These are phyloP conservation scores for Hecatera dysodea DNA, from an alignment of 2,888 invertebrate species.

Conservation along the genomic window DNA sequence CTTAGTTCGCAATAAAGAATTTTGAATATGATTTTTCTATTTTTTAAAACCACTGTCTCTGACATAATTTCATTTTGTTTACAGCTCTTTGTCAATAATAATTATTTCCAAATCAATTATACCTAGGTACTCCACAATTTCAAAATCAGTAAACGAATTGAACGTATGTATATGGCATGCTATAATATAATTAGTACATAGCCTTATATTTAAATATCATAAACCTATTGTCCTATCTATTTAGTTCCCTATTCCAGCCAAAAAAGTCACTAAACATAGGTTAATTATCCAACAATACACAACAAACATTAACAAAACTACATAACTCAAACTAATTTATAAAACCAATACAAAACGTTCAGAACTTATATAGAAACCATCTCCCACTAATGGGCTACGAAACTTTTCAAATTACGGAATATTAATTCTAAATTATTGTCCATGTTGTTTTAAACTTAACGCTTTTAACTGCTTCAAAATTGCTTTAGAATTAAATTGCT, in stretches of 20 bases:
- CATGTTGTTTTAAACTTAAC: slow-evolving; percentile 62
- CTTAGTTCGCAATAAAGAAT: too few relatives aligned
- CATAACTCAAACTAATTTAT: slow-evolving; percentile 43
- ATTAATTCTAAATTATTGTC: slow-evolving; percentile 70
- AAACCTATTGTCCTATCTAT: neutral
- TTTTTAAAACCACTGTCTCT: too few relatives aligned
- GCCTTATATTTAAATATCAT: neutral
- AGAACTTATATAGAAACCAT: slow-evolving; percentile 51
- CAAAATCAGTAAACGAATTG: too few relatives aligned
- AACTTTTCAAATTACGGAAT: slow-evolving; percentile 71
- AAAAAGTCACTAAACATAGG: neutral
- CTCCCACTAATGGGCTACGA: slow-evolving; percentile 46
- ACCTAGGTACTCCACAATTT: too few relatives aligned
- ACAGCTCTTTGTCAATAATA: too few relatives aligned
- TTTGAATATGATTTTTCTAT: too few relatives aligned
- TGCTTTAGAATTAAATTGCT: slow-evolving; percentile 55
- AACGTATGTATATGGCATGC: too few relatives aligned
- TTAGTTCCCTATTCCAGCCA: neutral
- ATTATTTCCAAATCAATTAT: too few relatives aligned
- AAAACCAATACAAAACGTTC: slow-evolving; percentile 42
- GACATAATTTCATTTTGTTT: too few relatives aligned
- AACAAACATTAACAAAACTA: slow-evolving; percentile 31
- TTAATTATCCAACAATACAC: slow-evolving; percentile 18
- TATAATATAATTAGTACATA: neutral
- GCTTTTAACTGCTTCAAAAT: slow-evolving; percentile 56